These are phyloP conservation scores for Mimachlamys varia DNA, from an alignment of 2,888 invertebrate genomes.

Conservation along the genomic window DNA sequence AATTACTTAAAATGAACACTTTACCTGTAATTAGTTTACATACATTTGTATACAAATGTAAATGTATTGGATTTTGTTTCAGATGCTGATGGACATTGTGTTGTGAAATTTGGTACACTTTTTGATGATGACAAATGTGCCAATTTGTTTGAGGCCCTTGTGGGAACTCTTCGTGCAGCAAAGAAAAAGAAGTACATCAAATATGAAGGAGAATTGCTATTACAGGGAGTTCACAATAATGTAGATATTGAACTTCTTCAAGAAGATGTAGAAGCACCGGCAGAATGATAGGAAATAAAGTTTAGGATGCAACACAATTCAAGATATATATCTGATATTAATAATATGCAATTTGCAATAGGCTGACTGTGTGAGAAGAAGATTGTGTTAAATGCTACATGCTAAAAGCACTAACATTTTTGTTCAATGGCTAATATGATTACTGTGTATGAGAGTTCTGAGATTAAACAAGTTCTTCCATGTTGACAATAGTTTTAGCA, in stretches of 20 bases:
- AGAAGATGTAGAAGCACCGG: slow-evolving; percentile 44
- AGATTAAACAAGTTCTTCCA: neutral
- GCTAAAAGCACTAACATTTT: neutral
- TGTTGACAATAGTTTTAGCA: neutral
- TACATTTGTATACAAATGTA: too few species aligned
- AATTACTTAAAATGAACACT: too few species aligned
- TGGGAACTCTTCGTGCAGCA: slow-evolving; percentile 76
- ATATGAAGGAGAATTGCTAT: slow-evolving; percentile 73
- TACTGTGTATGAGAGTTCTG: neutral
- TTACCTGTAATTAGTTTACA: too few species aligned
- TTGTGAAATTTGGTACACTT: slow-evolving; percentile 73
- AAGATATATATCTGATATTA: neutral
- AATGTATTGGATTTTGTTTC: slow-evolving; percentile 44
- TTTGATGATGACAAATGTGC: slow-evolving; percentile 75
- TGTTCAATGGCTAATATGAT: neutral
- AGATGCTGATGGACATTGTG: slow-evolving; percentile 64
- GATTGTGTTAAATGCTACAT: neutral
- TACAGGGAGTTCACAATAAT: slow-evolving; percentile 76
- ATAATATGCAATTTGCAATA: neutral
- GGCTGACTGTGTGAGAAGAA: neutral
- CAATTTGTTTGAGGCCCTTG: slow-evolving; percentile 76
- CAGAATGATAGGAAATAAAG: neutral
- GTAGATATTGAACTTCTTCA: slow-evolving; percentile 66
- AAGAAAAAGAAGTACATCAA: slow-evolving; percentile 72
- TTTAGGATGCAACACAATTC: neutral